These are phyloP conservation scores for Hedya salicella DNA, from an alignment of 2,888 invertebrate species.

Conservation along the genomic window DNA sequence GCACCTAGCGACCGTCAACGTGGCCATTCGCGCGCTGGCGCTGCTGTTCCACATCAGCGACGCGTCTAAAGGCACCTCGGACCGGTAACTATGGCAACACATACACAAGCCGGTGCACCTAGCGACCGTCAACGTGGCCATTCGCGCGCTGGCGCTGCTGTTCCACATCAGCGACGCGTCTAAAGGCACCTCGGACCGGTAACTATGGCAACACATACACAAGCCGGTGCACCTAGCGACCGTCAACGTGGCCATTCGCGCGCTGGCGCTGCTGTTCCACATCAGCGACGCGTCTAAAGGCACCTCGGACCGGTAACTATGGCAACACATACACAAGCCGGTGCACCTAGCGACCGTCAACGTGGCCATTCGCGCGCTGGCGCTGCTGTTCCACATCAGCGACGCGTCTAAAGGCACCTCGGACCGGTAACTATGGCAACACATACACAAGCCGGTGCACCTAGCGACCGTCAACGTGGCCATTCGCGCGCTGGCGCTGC, in stretches of 20 bases:
- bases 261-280: conserved; percentile 86
- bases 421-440: too few relatives aligned
- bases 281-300: conserved; percentile 88
- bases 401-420: conserved; percentile 53
- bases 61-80: conserved; percentile 63
- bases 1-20: conserved; percentile 55
- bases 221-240: conserved; percentile 48
- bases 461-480: too few relatives aligned
- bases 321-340: too few relatives aligned
- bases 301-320: conserved; percentile 59
- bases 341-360: conserved; percentile 78
- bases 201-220: too few relatives aligned
- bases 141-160: conserved; percentile 64
- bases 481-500: too few relatives aligned
- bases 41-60: conserved; percentile 62
- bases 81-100: too few relatives aligned
- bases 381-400: conserved; percentile 64
- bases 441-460: too few relatives aligned
- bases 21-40: conserved; percentile 62
- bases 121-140: conserved; percentile 62
- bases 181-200: conserved; percentile 85
- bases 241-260: conserved; percentile 91
- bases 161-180: conserved; percentile 58
- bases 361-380: conserved; percentile 62
- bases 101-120: too few relatives aligned